Evolutionary conservation across 2,888 invertebrate genomes (phyloP), one percentile per base, ranked within the genome.

Genomic region (Spilosoma lubricipeda): DNA sequence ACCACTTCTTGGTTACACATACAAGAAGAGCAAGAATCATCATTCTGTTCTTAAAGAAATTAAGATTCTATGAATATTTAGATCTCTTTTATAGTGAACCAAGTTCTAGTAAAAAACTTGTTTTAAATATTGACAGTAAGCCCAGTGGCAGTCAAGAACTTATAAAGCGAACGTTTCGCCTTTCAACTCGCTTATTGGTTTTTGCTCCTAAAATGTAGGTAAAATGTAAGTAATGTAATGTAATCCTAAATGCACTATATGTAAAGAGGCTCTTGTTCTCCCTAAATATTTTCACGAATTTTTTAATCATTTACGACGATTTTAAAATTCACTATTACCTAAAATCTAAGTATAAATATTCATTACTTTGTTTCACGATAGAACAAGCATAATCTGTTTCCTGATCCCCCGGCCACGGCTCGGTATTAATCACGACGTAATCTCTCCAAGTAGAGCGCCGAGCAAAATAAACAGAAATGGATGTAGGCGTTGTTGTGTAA

Each of bases 351-450:
- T 78, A 90, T 87, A 85, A 87, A 86, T 88, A 87, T 86, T 84
- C 84, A 88, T 88, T 86, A 88, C 86, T 63, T 63, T 63, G 27
- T 89, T 88, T 85, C 85, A 82, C 85, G 85, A 89, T 86, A 88
- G 80, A 80, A 84, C 84, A 80, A 79, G 80, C 77, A 72, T 89
- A 88, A 90, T 89, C 88, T 87, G 79, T 80, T 79, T 82, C 82
- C 83, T 85, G 84, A 86, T 87, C 85, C 83, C 77, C 75, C 79
- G 85, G 84, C 88, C 89, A 88, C 87, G 90, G 87, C 86, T 85
- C 83, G 78, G 85, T 88, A 91, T 92, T 90, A 90, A 93, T 92
- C 91, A 91, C 89, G 81, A 83, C 84, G 87, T 91, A 91, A 92
- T 92, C 91, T 90, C 85, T 83, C 89, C 88, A 89, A 90, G 90